Percentiles rank a stretch among this genome's conserved stretches.
Evolutionary conservation across 2,797 vertebrate species (phyloP).

Genomic region (Scolopax rusticola): DNA sequence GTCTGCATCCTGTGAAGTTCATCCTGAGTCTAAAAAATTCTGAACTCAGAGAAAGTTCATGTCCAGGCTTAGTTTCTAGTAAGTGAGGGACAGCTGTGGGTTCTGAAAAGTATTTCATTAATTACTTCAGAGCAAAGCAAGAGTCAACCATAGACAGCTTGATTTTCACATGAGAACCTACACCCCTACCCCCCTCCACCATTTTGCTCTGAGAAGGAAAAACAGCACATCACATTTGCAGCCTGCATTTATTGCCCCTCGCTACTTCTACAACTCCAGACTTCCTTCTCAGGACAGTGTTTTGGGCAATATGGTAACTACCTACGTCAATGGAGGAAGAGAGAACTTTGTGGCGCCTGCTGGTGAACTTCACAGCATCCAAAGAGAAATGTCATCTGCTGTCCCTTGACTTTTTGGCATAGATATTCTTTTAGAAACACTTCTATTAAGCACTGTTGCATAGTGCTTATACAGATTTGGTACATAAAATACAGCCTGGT

Average conservation of each 20-base stretch:
- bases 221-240: not conserved
- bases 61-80: not conserved
- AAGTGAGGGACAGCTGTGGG: not conserved
- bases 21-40: not conserved
- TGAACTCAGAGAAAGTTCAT: not conserved
- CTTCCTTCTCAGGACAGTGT: not conserved
- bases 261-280: not conserved
- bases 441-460: not conserved
- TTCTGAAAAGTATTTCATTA: not conserved
- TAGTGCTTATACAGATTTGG: not conserved
- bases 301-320: not conserved
- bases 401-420: not conserved
- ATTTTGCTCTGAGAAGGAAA: not conserved
- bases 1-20: conserved; percentile 17
- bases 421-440: not conserved
- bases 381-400: not conserved
- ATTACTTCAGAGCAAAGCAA: not conserved
- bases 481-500: not conserved
- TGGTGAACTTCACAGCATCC: not conserved
- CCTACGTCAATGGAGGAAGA: not conserved
- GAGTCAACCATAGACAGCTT: not conserved
- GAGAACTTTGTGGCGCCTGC: not conserved
- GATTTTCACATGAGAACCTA: not conserved
- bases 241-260: not conserved
- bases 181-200: not conserved